Percentiles rank a stretch among this genome's conserved stretches.
Conservation (phyloP, 2,113 vertebrate species). For the Haemorhous mexicanus region DNA sequence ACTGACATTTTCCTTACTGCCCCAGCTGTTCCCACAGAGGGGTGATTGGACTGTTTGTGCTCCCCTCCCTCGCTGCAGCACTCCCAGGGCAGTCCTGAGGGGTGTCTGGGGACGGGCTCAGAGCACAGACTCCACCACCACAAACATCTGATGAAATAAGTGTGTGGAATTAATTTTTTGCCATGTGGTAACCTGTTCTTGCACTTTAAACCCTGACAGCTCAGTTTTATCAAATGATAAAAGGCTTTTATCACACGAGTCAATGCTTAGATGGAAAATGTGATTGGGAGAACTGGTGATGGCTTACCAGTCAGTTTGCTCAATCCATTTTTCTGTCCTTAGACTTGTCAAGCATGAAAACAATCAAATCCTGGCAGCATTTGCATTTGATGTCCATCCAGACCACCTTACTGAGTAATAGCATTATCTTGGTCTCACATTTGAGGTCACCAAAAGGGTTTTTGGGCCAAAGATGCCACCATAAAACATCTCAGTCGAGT, state of each 20-base stretch:
- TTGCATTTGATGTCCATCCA: not conserved
- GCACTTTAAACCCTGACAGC: not conserved
- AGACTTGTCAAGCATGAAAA: not conserved
- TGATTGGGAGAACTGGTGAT: not conserved
- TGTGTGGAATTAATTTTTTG: not conserved
- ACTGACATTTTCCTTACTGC: not conserved
- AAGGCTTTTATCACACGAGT: not conserved
- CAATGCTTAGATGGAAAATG: not conserved
- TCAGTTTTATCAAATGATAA: not conserved
- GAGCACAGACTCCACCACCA: not conserved
- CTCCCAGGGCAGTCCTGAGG: not conserved
- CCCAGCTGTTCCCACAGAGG: rapidly evolving
- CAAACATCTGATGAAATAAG: not conserved
- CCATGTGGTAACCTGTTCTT: not conserved
- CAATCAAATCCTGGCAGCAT: not conserved
- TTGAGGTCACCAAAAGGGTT: not conserved
- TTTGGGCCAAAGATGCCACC: rapidly evolving
- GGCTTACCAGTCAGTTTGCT: not conserved
- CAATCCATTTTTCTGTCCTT: not conserved
- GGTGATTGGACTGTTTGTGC: too few relatives aligned
- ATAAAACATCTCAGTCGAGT: rapidly evolving
- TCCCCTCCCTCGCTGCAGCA: rapidly evolving
- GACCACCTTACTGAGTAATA: not conserved
- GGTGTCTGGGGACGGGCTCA: not conserved
- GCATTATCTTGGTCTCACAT: not conserved